phyloP scores from a whole-genome alignment of 2,888 invertebrate species.

The Schizaphis graminum region DNA sequence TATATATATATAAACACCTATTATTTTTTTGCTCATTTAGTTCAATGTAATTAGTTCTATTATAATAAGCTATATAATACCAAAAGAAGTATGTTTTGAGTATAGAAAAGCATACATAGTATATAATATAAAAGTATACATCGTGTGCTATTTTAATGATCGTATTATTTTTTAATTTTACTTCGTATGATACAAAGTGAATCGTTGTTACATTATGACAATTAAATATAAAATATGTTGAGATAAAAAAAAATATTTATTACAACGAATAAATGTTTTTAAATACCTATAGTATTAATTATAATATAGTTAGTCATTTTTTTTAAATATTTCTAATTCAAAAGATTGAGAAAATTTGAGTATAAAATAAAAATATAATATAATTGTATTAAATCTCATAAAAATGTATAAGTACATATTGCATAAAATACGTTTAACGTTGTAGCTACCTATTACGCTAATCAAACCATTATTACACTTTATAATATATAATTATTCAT shows the following conservation, averaged over 20 bases:
- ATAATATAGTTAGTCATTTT: not conserved
- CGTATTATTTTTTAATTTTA: conserved; percentile 8
- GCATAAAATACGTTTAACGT: not conserved
- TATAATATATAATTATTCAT: not conserved
- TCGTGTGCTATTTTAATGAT: conserved; percentile 5
- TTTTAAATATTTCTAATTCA: not conserved
- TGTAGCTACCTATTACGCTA: not conserved
- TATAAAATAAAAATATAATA: not conserved
- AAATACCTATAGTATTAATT: not conserved
- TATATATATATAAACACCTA: not conserved
- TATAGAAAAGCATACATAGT: not conserved
- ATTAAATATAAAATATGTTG: not conserved
- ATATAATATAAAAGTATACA: not conserved
- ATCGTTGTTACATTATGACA: conserved; percentile 5
- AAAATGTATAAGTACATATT: not conserved
- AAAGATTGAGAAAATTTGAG: not conserved
- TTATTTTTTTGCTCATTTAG: not conserved
- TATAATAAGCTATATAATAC: conserved; percentile 14
- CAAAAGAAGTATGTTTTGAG: conserved; percentile 12
- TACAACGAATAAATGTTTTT: not conserved
- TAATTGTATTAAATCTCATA: not conserved
- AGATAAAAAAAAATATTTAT: not conserved
- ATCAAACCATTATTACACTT: not conserved
- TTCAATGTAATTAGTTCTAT: conserved; percentile 27
- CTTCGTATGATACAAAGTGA: not conserved